Percentiles rank a stretch among this genome's conserved stretches.
phyloP scores from a whole-genome alignment of 2,888 invertebrate genomes.

The Xestoiulus laeticollis region DNA sequence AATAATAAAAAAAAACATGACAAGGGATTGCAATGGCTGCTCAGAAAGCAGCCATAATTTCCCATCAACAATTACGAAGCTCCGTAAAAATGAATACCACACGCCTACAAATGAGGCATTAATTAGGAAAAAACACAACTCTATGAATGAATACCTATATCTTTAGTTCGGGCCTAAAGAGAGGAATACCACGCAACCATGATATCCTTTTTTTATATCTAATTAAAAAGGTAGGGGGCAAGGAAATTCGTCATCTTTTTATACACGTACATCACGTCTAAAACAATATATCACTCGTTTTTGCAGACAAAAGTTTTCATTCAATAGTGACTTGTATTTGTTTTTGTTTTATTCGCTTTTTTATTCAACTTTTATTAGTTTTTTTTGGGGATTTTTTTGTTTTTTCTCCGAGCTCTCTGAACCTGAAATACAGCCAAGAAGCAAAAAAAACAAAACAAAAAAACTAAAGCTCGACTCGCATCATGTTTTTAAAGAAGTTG shows the following conservation, averaged over 20 bases:
- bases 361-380: not conserved
- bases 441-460: not conserved
- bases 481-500: not conserved
- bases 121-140: slow-evolving; percentile 24
- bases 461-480: slow-evolving; percentile 8
- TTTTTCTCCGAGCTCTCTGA: slow-evolving; percentile 6
- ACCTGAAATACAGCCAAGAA: slow-evolving; percentile 10
- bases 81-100: slow-evolving; percentile 26
- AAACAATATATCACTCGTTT: slow-evolving; percentile 26
- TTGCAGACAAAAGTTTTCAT: slow-evolving; percentile 26
- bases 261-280: slow-evolving; percentile 26
- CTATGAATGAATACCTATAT: slow-evolving; percentile 26
- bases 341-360: not conserved
- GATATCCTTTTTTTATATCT: not conserved
- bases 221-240: slow-evolving; percentile 26
- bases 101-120: slow-evolving; percentile 26
- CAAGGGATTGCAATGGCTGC: slow-evolving; percentile 18
- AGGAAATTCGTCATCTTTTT: slow-evolving; percentile 26
- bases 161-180: slow-evolving; percentile 26
- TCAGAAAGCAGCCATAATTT: slow-evolving; percentile 26
- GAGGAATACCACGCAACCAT: slow-evolving; percentile 9
- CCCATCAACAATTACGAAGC: slow-evolving; percentile 26
- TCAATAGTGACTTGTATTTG: slow-evolving; percentile 26
- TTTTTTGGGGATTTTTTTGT: not conserved
- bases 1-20: not conserved